Evolutionary conservation across 1,140 invertebrate genomes (phyloP).

Genomic region (Scylla paramamosain): DNA sequence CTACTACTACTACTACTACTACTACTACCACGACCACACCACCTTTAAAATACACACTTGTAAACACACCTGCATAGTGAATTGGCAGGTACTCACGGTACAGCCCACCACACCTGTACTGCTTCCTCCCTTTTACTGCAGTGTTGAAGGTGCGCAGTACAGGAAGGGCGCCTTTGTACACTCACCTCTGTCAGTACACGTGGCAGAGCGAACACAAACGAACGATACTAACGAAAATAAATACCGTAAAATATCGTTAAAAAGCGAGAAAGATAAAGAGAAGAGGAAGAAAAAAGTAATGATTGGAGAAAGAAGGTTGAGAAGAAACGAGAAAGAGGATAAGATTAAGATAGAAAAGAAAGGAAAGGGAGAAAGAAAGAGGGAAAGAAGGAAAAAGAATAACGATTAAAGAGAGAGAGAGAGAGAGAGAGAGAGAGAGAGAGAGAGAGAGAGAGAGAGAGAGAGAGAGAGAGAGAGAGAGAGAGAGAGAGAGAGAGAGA

Average conservation of each 20-base stretch:
- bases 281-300: background rate
- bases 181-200: no score
- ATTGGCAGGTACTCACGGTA: no score
- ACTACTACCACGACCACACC: background rate
- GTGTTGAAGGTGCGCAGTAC: no score
- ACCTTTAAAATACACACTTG: no score
- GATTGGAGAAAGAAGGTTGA: background rate
- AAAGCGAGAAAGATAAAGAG: no score
- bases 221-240: background rate
- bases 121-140: no score
- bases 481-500: background rate
- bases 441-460: background rate
- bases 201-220: background rate
- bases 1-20: constrained; percentile 32
- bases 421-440: background rate
- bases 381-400: background rate
- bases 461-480: background rate
- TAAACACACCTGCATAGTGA: no score
- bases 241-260: no score
- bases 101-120: no score
- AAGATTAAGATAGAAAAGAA: background rate
- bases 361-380: background rate
- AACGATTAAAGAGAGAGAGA: background rate
- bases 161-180: no score
- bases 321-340: background rate